Evolutionary conservation across 2,113 vertebrate species (phyloP), one percentile per base, ranked within the genome.

Genomic region (Pipra filicauda): DNA sequence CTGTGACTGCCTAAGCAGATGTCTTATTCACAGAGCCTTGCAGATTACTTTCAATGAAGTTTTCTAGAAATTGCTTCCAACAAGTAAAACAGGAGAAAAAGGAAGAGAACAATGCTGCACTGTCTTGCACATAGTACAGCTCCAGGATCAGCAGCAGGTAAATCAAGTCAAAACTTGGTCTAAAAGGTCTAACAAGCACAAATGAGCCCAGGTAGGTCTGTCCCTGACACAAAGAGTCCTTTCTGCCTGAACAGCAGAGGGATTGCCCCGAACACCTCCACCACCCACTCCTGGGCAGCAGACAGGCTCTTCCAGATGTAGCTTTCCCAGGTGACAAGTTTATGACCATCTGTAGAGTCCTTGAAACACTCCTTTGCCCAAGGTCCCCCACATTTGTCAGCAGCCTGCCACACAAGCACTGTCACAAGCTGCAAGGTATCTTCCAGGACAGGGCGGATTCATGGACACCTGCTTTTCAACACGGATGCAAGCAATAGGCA

Each of bases 101-200:
- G 22, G 72, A 1, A 8, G 23, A 85, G 44, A 92, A 84, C 72
- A 95, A 86, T 58, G 37, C 46, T 70, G 64, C 76, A 61, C 51
- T 92, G 83, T 86, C 64, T 89, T 49, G 20, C 46, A 66, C 0
- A 0, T 5, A 73, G 13, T 26, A 48, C 10, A 52, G 89, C 28
- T 80, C 51, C 80, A 88, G 46, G 71, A 92, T 77, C 76, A 80
- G 76, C 80, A 84, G 84, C 72, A 66, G 8, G 35, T 66, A 84
- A 94, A 84, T 92, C 93, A 95, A 86, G 93, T 92, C 37, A 77
- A 66, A 92, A 95, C 87, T 77, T 91, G 80, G 79, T 70, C 64
- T 80, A 58, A 92, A 59, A 44, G 0, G 13, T 73, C 64, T 66
- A 80, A 69, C 1, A 10, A 88, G 59, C 41, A 65, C 12, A 27